These are phyloP conservation scores for Poeciliopsis paucimaculata DNA, from an alignment of 2,797 vertebrate species.

Conservation along the genomic window DNA sequence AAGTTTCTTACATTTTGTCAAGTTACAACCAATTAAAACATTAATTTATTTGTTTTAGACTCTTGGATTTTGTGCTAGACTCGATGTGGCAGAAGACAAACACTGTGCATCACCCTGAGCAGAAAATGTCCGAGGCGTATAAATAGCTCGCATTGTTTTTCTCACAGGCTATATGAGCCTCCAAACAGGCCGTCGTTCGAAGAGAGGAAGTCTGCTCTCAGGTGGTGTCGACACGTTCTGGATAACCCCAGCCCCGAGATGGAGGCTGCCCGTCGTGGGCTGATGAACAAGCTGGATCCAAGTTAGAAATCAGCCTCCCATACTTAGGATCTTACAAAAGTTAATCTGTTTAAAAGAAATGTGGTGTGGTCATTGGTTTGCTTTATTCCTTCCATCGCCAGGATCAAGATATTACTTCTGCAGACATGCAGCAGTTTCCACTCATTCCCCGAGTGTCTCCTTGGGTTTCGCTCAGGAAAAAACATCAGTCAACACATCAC, in stretches of 20 bases:
- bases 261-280: slow-evolving; percentile 78
- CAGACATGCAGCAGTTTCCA: slow-evolving; percentile 37
- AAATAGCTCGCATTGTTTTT: background rate
- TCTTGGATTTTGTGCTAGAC: background rate
- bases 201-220: slow-evolving; percentile 74
- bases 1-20: background rate
- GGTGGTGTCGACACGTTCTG: slow-evolving; percentile 85
- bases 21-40: background rate
- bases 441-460: slow-evolving; percentile 4
- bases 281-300: slow-evolving; percentile 79
- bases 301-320: slow-evolving; percentile 59
- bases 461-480: slow-evolving; percentile 1
- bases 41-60: background rate
- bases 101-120: background rate
- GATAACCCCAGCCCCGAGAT: slow-evolving; percentile 84
- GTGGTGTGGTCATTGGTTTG: background rate
- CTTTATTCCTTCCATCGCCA: slow-evolving; percentile 5
- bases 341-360: background rate
- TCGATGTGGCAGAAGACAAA: background rate
- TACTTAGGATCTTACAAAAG: background rate
- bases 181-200: slow-evolving; percentile 58
- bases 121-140: background rate
- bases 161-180: slow-evolving; percentile 69
- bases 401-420: slow-evolving; percentile 38
- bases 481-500: slow-evolving; percentile 18